Evolutionary conservation across 2,797 vertebrate species (phyloP), one percentile per base, ranked within the genome.

Genomic region (Poecilia picta): DNA sequence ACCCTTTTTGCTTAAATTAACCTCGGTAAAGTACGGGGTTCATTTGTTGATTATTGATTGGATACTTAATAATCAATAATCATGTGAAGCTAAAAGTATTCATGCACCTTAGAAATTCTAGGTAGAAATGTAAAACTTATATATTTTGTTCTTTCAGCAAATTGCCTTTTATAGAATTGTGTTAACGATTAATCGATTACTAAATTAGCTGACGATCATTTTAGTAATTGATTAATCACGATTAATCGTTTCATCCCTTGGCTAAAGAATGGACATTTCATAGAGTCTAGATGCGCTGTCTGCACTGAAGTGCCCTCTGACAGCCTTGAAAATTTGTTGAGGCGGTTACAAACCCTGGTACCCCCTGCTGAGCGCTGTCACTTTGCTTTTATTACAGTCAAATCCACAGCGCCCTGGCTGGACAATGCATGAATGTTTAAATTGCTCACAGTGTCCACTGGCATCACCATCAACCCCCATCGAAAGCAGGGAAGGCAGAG

Each of bases 371-470:
- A 90, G 93, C 90, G 93, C 96, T 97, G 97, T 97, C 97, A 97
- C 88, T 82, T 96, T 94, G 94, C 73, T 92, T 97, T 96, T 96
- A 95, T 94, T 91, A 92, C 94, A 93, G 89, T 93, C 91, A 90
- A 85, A 93, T 91, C 95, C 94, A 92, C 93, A 85, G 94, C 81
- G 91, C 94, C 93, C 84, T 89, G 91, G 94, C 92, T 93, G 95
- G 96, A 97, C 96, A 97, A 96, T 96, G 92, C 95, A 96, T 93
- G 94, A 96, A 96, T 96, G 96, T 97, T 96, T 96, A 97, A 97
- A 97, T 97, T 96, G 95, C 96, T 95, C 91, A 88, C 91, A 93
- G 93, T 92, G 96, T 96, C 96, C 95, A 94, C 94, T 90, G 94
- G 94, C 93, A 97, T 97, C 96, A 97, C 73, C 93, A 76, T 97